Conservation (phyloP, 2,797 vertebrate species). For the Acanthurus leucopareius region DNA sequence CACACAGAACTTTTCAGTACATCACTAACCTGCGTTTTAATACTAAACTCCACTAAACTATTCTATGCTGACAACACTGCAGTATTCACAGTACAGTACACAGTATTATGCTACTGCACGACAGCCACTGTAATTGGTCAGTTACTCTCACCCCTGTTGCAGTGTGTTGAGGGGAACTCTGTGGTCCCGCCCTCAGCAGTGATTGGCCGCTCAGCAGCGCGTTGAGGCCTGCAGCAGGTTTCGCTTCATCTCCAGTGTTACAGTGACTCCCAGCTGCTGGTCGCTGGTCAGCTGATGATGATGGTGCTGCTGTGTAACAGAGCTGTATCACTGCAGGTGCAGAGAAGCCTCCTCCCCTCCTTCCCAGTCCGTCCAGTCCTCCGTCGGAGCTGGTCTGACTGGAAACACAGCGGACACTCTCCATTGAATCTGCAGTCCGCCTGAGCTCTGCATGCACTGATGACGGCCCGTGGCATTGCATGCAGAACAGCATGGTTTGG, state of each 20-base stretch:
- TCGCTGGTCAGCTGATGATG: conserved; percentile 28
- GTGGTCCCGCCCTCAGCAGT: conserved; percentile 67
- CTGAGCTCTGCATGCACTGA: conserved; percentile 83
- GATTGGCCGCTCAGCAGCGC: conserved; percentile 59
- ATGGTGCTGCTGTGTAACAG: conserved; percentile 31
- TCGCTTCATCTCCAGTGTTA: conserved; percentile 66
- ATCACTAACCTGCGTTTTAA: not conserved
- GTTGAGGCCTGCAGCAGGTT: conserved; percentile 64
- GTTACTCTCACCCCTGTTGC: not conserved
- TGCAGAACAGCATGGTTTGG: conserved; percentile 82
- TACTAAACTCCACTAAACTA: not conserved
- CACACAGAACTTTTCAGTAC: no score
- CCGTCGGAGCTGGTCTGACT: conserved; percentile 58
- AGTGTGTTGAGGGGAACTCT: conserved; percentile 39
- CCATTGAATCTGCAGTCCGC: conserved; percentile 54
- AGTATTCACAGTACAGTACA: no score
- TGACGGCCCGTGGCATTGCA: conserved; percentile 78
- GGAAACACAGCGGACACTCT: conserved; percentile 55
- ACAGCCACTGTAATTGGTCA: conserved; percentile 1
- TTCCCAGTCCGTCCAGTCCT: conserved; percentile 60
- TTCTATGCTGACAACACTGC: not conserved
- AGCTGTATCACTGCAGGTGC: conserved; percentile 71
- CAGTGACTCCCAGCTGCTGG: conserved; percentile 53
- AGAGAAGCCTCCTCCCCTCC: conserved; percentile 63
- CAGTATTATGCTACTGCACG: no score